Evolutionary conservation across 2,797 vertebrate genomes (phyloP).

Genomic region (Sebastes elongatus): DNA sequence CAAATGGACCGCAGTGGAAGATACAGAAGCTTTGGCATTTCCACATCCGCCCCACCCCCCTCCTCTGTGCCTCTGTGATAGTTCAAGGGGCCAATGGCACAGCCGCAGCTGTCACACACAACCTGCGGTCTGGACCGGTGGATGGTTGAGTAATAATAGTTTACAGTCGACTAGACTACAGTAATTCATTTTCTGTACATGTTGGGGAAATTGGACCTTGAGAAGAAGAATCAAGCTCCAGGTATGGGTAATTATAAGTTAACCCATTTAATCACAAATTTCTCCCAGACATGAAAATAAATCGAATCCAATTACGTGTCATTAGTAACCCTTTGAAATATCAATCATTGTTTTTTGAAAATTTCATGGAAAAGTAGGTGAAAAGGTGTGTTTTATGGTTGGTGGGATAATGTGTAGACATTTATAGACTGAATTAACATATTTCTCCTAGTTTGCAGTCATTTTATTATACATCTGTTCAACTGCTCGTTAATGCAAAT

Average conservation of each 20-base stretch:
- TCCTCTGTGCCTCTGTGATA: constrained; percentile 25
- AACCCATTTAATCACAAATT: not conserved
- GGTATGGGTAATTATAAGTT: not conserved
- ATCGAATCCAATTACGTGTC: not conserved
- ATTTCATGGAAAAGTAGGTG: too few species aligned
- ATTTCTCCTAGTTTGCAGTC: too few species aligned
- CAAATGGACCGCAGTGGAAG: constrained; percentile 49
- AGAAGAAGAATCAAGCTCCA: not conserved
- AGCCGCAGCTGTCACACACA: constrained; percentile 65
- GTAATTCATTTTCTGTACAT: not conserved
- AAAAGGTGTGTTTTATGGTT: too few species aligned
- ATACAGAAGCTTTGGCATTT: constrained; percentile 69
- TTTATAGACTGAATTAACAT: too few species aligned
- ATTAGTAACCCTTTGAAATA: too few species aligned
- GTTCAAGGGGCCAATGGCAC: constrained; percentile 36
- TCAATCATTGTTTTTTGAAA: too few species aligned
- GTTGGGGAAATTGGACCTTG: not conserved
- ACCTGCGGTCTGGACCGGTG: constrained; percentile 19
- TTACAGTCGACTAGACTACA: constrained; percentile 19
- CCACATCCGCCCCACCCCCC: constrained; percentile 46
- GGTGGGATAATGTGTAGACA: too few species aligned
- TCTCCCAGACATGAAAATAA: not conserved
- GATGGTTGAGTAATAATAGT: constrained; percentile 30
- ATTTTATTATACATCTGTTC: not conserved
- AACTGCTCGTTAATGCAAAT: not conserved